These are phyloP conservation scores for Oligia latruncula DNA, from an alignment of 2,888 invertebrate genomes.

Conservation along the genomic window DNA sequence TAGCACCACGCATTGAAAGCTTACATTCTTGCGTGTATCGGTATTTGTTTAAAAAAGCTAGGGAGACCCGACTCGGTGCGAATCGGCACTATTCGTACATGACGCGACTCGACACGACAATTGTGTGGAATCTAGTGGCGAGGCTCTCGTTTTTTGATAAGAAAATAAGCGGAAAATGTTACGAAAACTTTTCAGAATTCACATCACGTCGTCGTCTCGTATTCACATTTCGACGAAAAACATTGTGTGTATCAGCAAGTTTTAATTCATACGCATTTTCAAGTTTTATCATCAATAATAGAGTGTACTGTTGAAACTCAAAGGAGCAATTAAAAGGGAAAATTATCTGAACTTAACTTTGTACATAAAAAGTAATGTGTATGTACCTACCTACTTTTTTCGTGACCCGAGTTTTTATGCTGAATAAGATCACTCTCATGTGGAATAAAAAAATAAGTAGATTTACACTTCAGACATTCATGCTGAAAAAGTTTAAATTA, in stretches of 20 bases:
- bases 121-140: not conserved
- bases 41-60: constrained; percentile 60
- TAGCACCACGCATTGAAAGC: constrained; percentile 25
- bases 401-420: constrained; percentile 4
- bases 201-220: no score
- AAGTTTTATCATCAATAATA: not conserved
- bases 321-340: constrained; percentile 25
- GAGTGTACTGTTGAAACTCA: constrained; percentile 12
- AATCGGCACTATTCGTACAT: constrained; percentile 21
- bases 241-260: not conserved
- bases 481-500: constrained; percentile 19
- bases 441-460: constrained; percentile 1
- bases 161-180: constrained; percentile 3
- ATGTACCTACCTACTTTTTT: constrained; percentile 5
- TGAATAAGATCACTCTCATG: constrained; percentile 4
- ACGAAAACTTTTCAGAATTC: not conserved
- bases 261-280: not conserved
- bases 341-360: constrained; percentile 26
- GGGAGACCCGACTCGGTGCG: constrained; percentile 10
- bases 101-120: not conserved
- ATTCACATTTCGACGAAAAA: not conserved
- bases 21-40: constrained; percentile 40
- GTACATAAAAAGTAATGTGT: constrained; percentile 17
- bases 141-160: not conserved
- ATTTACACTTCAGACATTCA: not conserved